Base-by-base conservation (phyloP, 37 sponge, comb jelly and placozoan genomes). In the Chondrilla cf. caribensis region DNA sequence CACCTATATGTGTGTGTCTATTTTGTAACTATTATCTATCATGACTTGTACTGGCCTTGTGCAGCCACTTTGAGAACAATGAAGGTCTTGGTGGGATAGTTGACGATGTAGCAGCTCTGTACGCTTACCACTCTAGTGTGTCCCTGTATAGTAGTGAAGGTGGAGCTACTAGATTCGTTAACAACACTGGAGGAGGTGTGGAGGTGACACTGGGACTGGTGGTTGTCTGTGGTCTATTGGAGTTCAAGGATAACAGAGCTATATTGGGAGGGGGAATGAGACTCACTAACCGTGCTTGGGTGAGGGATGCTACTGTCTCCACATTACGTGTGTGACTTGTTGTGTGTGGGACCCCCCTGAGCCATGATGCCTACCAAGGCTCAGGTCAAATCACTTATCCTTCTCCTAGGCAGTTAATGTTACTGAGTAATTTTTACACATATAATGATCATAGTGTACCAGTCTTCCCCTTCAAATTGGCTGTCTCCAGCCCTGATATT, bases 201-300 rank as follows among this genome's bases (percentile, higher is more conserved):
- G 68, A 67, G 35, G 35, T 67, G 35, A 67, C 32, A 31, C 68
- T 33, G 68, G 68, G 68, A 26, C 68, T 28, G 68, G 68, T 67
- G 32, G 26, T 17, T 1, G 68, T 67, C 15, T 17, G 17, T n/a
- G 32, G 35, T 33, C n/a, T 29, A 18, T 26, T 67, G 35, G 35
- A 28, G 35, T 67, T 67, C 35, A 33, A 29, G 35, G 3, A 26
- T 17, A 67, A 67, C 68, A 67, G 35, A 67, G 68, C 68, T 33
- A 67, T 67, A n/a, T 67, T 26, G 1, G 68, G 68, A 3, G 68
- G 35, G 29, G 68, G 35, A 29, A 67, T 67, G 68, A 67, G 68
- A 33, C 32, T 67, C 35, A 31, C 35, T 29, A 33, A 33, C 29
- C 68, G 32, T 2, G 35, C 68, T 17, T 17, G 35, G 68, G 68